Evolutionary conservation across 2,888 invertebrate species (phyloP).

Genomic region (Mythimna vitellina): DNA sequence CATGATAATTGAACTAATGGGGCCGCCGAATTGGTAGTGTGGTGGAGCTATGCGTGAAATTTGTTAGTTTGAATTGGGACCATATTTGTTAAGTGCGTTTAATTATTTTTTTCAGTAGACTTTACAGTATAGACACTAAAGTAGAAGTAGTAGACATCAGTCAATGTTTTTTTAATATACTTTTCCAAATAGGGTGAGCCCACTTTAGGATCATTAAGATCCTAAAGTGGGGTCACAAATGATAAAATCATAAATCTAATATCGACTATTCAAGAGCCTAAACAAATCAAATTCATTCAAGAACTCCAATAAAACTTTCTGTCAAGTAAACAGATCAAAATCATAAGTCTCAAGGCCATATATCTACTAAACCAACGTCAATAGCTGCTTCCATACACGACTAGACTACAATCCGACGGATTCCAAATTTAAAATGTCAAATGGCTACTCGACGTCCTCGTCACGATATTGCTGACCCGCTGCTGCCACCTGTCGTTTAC

Average conservation of each 20-base stretch:
- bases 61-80: background rate
- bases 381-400: conserved; percentile 39
- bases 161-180: background rate
- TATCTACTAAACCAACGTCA: conserved; percentile 38
- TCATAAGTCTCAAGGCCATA: conserved; percentile 34
- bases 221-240: too few species aligned
- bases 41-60: background rate
- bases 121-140: background rate
- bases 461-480: conserved; percentile 73
- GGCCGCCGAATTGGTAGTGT: conserved; percentile 34
- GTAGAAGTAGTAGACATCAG: background rate
- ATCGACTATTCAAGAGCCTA: background rate
- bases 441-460: conserved; percentile 75
- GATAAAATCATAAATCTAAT: background rate
- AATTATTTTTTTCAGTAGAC: background rate
- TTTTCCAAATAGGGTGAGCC: background rate
- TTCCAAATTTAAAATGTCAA: conserved; percentile 67
- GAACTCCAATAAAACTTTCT: background rate
- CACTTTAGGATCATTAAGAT: too few species aligned
- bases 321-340: conserved; percentile 16
- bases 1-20: conserved; percentile 40
- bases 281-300: background rate
- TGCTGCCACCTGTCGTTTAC: conserved; percentile 65
- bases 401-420: conserved; percentile 41
- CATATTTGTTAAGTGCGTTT: background rate